phyloP scores from a whole-genome alignment of 2,113 vertebrate species.

The Lamprologus speciosus region DNA sequence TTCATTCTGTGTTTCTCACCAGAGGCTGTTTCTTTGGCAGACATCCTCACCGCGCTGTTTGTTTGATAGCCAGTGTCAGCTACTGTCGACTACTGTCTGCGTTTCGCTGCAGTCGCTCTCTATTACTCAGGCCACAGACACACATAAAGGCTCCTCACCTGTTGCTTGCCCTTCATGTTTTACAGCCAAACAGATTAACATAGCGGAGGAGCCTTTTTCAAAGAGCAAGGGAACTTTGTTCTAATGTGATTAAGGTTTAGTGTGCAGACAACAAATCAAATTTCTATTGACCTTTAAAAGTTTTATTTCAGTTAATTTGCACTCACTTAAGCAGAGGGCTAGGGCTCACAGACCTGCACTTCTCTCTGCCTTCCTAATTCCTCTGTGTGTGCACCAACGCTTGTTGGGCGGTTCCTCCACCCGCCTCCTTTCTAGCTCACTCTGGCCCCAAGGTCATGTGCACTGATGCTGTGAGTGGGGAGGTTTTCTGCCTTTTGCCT shows the following conservation, averaged over 20 bases:
- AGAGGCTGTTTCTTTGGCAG: constrained; percentile 47
- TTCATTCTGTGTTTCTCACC: constrained; percentile 21
- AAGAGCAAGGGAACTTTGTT: constrained; percentile 38
- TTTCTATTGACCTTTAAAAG: constrained; percentile 63
- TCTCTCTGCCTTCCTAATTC: constrained; percentile 46
- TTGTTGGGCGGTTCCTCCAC: constrained; percentile 38
- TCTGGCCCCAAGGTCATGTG: constrained; percentile 60
- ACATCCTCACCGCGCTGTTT: constrained; percentile 22
- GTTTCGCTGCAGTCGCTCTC: neutral
- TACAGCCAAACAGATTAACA: constrained; percentile 42
- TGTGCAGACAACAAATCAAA: constrained; percentile 50
- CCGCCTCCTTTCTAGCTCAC: constrained; percentile 44
- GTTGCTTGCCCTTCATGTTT: constrained; percentile 47
- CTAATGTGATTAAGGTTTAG: constrained; percentile 53
- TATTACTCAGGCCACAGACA: constrained; percentile 39
- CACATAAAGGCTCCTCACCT: constrained; percentile 49
- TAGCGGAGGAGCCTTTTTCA: constrained; percentile 13
- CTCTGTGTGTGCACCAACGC: constrained; percentile 19
- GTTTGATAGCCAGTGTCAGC: constrained; percentile 51
- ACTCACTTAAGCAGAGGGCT: constrained; percentile 56
- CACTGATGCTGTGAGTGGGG: constrained; percentile 38
- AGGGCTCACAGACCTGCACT: constrained; percentile 26
- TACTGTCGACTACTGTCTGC: constrained; percentile 27
- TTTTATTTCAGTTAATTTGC: constrained; percentile 66
- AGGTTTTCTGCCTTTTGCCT: constrained; percentile 60